Evolutionary conservation across 2,113 vertebrate genomes (phyloP).

Genomic region (Phylloscopus trochilus): DNA sequence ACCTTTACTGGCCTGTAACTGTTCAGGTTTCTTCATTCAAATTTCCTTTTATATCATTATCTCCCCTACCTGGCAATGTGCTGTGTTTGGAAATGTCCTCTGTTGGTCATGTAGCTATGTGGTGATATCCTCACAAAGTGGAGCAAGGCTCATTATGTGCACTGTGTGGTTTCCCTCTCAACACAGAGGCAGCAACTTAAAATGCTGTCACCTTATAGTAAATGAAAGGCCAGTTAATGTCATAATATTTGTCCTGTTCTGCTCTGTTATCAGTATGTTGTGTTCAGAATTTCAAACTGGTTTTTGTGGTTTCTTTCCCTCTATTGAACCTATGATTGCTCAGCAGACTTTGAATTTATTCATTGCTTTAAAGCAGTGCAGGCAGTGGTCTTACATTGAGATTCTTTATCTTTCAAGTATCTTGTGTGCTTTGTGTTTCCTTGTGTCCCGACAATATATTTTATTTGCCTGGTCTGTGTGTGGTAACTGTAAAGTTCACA

Average conservation of each 20-base stretch:
- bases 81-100: background rate
- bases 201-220: background rate
- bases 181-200: background rate
- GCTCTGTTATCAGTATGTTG: background rate
- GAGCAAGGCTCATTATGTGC: background rate
- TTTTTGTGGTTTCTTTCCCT: background rate
- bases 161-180: background rate
- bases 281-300: background rate
- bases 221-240: background rate
- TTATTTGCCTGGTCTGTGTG: background rate
- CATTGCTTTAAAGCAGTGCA: background rate
- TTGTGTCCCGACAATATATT: background rate
- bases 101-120: accelerated
- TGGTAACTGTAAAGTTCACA: background rate
- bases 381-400: background rate
- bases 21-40: background rate
- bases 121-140: background rate
- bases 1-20: background rate
- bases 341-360: background rate
- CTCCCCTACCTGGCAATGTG: background rate
- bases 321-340: background rate
- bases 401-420: background rate
- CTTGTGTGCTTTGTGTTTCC: background rate
- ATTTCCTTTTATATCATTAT: background rate
- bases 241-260: background rate